A percentile compares a stretch with the other conserved stretches of the same genome.
Evolutionary conservation across 2,797 vertebrate species (phyloP).

Genomic region (Clamator glandarius): DNA sequence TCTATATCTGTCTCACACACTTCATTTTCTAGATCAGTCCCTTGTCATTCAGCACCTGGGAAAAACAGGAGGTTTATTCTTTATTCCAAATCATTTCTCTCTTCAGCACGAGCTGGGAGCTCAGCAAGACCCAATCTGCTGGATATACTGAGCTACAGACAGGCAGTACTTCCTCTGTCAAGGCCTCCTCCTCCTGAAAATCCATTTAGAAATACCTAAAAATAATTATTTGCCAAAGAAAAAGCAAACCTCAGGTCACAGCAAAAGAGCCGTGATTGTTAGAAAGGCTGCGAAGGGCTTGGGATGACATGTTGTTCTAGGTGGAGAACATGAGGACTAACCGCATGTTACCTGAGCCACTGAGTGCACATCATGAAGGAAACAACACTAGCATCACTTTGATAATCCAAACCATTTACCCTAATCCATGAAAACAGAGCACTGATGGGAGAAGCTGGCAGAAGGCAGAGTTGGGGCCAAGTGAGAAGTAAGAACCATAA

Average conservation of each 20-base stretch:
- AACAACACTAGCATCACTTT: background rate
- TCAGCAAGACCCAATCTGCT: background rate
- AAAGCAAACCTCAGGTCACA: background rate
- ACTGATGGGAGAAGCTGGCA: background rate
- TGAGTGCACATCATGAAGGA: background rate
- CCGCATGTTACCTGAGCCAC: background rate
- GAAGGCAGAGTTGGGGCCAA: background rate
- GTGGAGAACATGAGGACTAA: background rate
- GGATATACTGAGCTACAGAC: background rate
- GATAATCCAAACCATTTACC: background rate
- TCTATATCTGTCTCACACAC: background rate
- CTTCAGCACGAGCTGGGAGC: background rate
- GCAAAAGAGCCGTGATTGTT: accelerated
- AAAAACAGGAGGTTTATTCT: background rate
- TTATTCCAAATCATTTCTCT: background rate
- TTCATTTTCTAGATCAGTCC: background rate
- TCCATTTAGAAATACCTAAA: background rate
- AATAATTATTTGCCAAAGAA: background rate
- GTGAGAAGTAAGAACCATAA: constrained; percentile 24
- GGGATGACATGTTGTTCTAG: background rate
- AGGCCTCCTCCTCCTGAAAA: background rate
- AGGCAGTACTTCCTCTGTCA: background rate
- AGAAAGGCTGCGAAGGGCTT: background rate
- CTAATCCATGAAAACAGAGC: background rate
- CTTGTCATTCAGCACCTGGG: background rate